Conservation (phyloP, 2,888 invertebrate genomes). For the Ichneumoninae sp. region DNA sequence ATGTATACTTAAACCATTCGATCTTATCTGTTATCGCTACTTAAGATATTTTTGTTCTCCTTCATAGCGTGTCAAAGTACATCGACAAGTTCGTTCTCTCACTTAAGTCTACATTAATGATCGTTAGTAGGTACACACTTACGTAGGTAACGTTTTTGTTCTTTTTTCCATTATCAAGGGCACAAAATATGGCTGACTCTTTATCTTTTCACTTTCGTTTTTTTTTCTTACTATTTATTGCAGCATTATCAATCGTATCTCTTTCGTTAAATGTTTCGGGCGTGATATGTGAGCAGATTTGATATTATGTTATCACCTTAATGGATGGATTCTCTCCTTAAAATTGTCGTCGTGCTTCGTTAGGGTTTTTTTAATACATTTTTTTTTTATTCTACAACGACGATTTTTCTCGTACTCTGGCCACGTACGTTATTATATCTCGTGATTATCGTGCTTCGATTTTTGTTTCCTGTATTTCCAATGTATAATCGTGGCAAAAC, state of each 20-base stretch:
- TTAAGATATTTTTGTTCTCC: slow-evolving; percentile 20
- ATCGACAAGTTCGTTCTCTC: slow-evolving; percentile 50
- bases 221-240: slow-evolving; percentile 47
- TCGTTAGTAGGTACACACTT: slow-evolving; percentile 40
- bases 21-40: slow-evolving; percentile 23
- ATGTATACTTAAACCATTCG: slow-evolving; percentile 25
- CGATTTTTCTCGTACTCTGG: slow-evolving; percentile 15
- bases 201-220: slow-evolving; percentile 27
- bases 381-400: slow-evolving; percentile 10
- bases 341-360: slow-evolving; percentile 33
- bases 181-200: slow-evolving; percentile 58
- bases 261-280: slow-evolving; percentile 58
- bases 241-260: slow-evolving; percentile 48
- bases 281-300: slow-evolving; percentile 68
- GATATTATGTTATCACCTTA: slow-evolving; percentile 65
- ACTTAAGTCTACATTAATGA: slow-evolving; percentile 57
- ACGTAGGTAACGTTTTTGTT: slow-evolving; percentile 30
- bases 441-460: slow-evolving; percentile 47
- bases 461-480: slow-evolving; percentile 51
- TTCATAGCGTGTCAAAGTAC: slow-evolving; percentile 26
- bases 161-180: slow-evolving; percentile 49
- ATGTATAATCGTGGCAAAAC: slow-evolving; percentile 14
- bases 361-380: slow-evolving; percentile 4
- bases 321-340: slow-evolving; percentile 68
- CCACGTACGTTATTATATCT: slow-evolving; percentile 28